These are phyloP conservation scores for Graphium colonna DNA, from an alignment of 2,888 invertebrate genomes.

Conservation along the genomic window DNA sequence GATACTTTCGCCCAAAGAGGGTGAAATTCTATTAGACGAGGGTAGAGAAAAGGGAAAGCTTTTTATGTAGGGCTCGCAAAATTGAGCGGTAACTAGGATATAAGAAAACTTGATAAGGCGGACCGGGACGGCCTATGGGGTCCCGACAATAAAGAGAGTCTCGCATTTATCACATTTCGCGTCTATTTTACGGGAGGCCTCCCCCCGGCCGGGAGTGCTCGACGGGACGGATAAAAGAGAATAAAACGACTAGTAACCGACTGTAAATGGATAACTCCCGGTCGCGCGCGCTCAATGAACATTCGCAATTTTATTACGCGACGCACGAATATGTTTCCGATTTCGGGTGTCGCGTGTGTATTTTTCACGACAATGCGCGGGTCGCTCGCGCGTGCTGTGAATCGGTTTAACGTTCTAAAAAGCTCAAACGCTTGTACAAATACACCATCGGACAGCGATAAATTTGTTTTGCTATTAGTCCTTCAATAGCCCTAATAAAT, in stretches of 20 bases:
- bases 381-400: neutral
- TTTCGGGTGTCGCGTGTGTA: slow-evolving; percentile 12
- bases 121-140: slow-evolving; percentile 50
- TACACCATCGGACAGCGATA: too few relatives aligned
- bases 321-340: slow-evolving; percentile 37
- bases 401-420: neutral
- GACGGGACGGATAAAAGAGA: slow-evolving; percentile 65
- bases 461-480: too few relatives aligned
- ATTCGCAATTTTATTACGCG: slow-evolving; percentile 51
- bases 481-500: too few relatives aligned
- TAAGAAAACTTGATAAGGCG: slow-evolving; percentile 74
- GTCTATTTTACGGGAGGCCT: slow-evolving; percentile 77
- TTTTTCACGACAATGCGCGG: slow-evolving; percentile 4
- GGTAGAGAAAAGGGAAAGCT: slow-evolving; percentile 46
- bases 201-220: slow-evolving; percentile 53
- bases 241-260: slow-evolving; percentile 71
- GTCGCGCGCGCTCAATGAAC: slow-evolving; percentile 63
- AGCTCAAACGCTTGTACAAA: too few relatives aligned
- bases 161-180: slow-evolving; percentile 79
- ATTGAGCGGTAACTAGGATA: slow-evolving; percentile 73
- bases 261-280: slow-evolving; percentile 71
- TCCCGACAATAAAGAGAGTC: slow-evolving; percentile 74
- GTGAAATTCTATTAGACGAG: slow-evolving; percentile 52
- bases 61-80: slow-evolving; percentile 63
- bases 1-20: slow-evolving; percentile 47